Evolutionary conservation across 1,140 invertebrate species (phyloP).

Genomic region (Pseudomyrmex pallidus): DNA sequence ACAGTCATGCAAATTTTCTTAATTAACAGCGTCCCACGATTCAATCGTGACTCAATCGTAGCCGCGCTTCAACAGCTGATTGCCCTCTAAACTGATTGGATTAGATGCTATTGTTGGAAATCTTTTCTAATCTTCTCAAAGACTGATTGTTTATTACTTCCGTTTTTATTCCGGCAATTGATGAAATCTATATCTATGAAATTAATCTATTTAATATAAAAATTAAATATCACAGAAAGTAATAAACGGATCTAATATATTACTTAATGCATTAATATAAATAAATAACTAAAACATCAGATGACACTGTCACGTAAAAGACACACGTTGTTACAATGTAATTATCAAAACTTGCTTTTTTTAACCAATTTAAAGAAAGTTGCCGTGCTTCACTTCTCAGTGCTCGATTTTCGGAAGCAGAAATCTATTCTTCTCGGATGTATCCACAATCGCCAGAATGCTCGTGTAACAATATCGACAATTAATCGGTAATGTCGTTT

Average conservation of each 20-base stretch:
- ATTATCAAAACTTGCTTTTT: not conserved
- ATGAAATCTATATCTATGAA: too few species aligned
- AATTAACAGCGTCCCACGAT: constrained; percentile 63
- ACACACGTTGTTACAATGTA: too few species aligned
- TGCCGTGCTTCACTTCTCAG: not conserved
- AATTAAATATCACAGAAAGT: constrained; percentile 1
- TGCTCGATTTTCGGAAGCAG: not conserved
- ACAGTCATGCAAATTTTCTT: constrained; percentile 72
- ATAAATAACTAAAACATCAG: too few species aligned
- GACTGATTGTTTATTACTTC: not conserved
- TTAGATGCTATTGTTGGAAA: not conserved
- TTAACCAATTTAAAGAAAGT: not conserved
- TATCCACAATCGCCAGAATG: constrained; percentile 9
- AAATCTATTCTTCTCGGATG: not conserved
- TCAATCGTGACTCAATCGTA: constrained; percentile 12
- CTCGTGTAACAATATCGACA: constrained; percentile 64
- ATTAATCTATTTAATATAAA: not conserved
- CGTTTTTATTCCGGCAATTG: not conserved
- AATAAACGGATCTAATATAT: too few species aligned
- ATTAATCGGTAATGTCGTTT: constrained; percentile 66
- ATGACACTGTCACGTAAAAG: too few species aligned
- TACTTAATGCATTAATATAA: too few species aligned
- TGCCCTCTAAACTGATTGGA: not conserved
- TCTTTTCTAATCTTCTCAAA: not conserved
- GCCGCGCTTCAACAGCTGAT: not conserved